Evolutionary conservation across 2,113 vertebrate genomes (phyloP).

Genomic region (Neolamprologus longior): DNA sequence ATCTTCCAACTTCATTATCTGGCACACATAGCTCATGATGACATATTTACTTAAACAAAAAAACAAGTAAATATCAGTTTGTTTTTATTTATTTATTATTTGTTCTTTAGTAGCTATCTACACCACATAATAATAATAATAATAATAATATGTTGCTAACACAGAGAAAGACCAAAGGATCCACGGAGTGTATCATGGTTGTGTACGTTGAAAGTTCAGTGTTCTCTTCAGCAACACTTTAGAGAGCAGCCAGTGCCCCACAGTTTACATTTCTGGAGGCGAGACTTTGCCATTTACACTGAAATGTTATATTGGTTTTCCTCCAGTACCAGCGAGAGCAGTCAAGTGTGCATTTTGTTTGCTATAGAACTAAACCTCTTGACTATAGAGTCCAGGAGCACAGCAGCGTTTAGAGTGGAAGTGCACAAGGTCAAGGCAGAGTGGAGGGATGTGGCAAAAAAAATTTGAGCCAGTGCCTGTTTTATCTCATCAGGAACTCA

Average conservation of each 20-base stretch:
- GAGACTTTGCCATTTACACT: slow-evolving; percentile 51
- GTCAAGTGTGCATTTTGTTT: slow-evolving; percentile 23
- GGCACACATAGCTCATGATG: neutral
- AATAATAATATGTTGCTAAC: neutral
- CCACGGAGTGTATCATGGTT: neutral
- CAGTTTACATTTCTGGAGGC: slow-evolving; percentile 36
- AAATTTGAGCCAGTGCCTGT: neutral
- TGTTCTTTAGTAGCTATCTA: neutral
- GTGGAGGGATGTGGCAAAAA: neutral
- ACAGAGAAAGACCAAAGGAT: neutral
- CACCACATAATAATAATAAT: neutral
- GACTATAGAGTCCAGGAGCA: neutral
- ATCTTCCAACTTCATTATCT: neutral
- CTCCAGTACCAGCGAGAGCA: slow-evolving; percentile 10
- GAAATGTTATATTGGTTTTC: slow-evolving; percentile 48
- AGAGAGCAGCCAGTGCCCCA: neutral
- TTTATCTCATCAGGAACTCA: neutral
- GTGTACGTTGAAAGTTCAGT: slow-evolving; percentile 16
- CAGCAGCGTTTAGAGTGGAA: neutral
- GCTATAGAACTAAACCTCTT: slow-evolving; percentile 10
- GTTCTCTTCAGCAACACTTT: slow-evolving; percentile 19
- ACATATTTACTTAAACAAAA: neutral
- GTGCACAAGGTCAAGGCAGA: neutral
- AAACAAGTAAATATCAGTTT: neutral
- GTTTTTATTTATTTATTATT: neutral